These are phyloP conservation scores for Mionectes olivaceus DNA, from an alignment of 2,797 vertebrate genomes.

Conservation along the genomic window DNA sequence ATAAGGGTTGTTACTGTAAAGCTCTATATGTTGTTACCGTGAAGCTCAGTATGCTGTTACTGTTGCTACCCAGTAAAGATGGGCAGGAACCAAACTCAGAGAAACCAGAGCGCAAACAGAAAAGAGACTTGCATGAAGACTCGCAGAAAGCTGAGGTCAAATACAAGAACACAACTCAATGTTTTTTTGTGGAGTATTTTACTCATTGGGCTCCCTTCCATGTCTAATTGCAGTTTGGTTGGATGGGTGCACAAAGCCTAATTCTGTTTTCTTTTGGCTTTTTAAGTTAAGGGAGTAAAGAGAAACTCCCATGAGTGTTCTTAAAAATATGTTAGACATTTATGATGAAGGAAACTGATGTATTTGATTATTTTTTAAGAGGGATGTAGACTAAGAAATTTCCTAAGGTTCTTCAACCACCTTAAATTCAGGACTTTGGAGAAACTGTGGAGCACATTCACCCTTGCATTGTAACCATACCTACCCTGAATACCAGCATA, in stretches of 20 bases:
- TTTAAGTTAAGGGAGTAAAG: not conserved
- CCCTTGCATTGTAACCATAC: accelerated
- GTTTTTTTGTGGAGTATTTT: not conserved
- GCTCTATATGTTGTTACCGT: not conserved
- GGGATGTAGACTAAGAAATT: not conserved
- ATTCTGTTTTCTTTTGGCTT: not conserved
- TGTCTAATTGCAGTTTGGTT: not conserved
- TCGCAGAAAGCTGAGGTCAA: not conserved
- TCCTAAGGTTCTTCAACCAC: not conserved
- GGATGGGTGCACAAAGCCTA: not conserved
- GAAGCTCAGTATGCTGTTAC: not conserved
- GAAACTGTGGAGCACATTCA: not conserved
- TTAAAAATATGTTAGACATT: not conserved
- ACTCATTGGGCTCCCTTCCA: not conserved
- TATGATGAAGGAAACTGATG: not conserved
- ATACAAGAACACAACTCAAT: not conserved
- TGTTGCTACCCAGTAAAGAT: not conserved
- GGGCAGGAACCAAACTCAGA: not conserved
- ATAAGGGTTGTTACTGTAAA: not conserved
- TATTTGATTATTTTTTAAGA: not conserved
- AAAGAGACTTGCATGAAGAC: not conserved
- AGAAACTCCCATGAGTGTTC: not conserved
- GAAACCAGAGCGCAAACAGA: not conserved
- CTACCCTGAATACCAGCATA: not conserved
- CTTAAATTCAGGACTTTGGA: not conserved